Percentiles rank a stretch among this genome's conserved stretches.
These are phyloP conservation scores for Sebastes nivosus DNA, from an alignment of 2,797 vertebrate species.

Conservation along the genomic window DNA sequence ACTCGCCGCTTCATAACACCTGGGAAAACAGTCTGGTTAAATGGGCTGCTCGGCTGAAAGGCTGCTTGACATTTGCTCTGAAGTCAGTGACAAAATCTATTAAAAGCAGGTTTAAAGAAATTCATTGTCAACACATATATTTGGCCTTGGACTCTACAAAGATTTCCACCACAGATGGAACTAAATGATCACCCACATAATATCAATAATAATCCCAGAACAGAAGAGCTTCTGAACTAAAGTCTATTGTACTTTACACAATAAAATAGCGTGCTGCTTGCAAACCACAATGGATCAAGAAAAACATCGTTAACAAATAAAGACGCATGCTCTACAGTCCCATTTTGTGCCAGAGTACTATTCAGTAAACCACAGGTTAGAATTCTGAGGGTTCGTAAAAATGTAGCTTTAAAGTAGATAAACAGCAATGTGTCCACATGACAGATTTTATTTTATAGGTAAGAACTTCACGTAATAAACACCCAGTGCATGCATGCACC, in stretches of 20 bases:
- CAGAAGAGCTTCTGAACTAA: background rate
- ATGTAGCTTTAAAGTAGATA: background rate
- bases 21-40: slow-evolving; percentile 7
- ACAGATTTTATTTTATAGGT: background rate
- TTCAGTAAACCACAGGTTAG: background rate
- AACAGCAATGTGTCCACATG: background rate
- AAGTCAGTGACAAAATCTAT: background rate
- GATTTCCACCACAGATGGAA: background rate
- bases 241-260: background rate
- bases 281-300: background rate
- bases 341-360: background rate
- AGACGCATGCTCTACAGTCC: background rate
- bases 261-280: background rate
- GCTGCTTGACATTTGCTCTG: slow-evolving; percentile 9
- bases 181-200: background rate
- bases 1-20: slow-evolving; percentile 21
- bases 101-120: background rate
- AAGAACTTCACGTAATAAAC: background rate
- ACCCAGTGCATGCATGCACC: background rate
- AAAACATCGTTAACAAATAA: background rate
- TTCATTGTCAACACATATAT: background rate
- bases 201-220: background rate
- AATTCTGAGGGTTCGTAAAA: background rate
- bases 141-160: background rate
- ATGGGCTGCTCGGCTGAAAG: background rate